Conservation (phyloP, 1,140 invertebrate genomes). For the Tetragnatha versicolor region DNA sequence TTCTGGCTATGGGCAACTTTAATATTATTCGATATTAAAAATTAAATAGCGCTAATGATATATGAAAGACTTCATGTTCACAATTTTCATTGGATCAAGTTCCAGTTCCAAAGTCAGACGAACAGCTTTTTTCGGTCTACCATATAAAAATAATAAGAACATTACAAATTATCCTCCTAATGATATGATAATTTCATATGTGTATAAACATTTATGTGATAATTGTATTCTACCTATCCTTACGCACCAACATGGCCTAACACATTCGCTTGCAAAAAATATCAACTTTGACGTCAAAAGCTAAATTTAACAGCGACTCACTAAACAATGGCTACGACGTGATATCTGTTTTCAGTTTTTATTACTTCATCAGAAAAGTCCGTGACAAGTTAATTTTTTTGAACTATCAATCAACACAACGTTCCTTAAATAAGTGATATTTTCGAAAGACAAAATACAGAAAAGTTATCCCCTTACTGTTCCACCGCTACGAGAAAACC, state of each 20-base stretch:
- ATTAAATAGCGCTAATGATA: too few species aligned
- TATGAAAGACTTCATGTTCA: too few species aligned
- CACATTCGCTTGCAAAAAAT: not conserved
- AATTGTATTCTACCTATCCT: slow-evolving; percentile 2
- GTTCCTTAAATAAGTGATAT: too few species aligned
- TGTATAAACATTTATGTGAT: slow-evolving; percentile 50
- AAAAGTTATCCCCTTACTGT: too few species aligned
- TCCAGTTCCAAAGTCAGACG: slow-evolving; percentile 5
- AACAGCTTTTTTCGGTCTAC: slow-evolving; percentile 18
- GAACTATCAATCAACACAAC: too few species aligned
- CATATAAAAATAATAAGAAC: slow-evolving; percentile 53
- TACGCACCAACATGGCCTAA: slow-evolving; percentile 11
- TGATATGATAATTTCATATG: slow-evolving; percentile 25
- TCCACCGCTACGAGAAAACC: too few species aligned
- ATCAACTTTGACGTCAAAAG: slow-evolving; percentile 7
- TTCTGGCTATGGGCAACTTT: too few species aligned
- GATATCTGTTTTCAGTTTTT: too few species aligned
- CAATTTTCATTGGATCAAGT: not conserved
- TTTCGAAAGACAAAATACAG: too few species aligned
- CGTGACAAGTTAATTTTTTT: too few species aligned
- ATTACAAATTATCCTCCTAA: slow-evolving; percentile 47
- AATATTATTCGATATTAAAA: too few species aligned
- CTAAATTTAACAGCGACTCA: not conserved
- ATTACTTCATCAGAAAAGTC: too few species aligned
- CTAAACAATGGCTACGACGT: not conserved